These are phyloP conservation scores for Tangara arthus DNA, from an alignment of 2,797 vertebrate genomes.

Conservation along the genomic window DNA sequence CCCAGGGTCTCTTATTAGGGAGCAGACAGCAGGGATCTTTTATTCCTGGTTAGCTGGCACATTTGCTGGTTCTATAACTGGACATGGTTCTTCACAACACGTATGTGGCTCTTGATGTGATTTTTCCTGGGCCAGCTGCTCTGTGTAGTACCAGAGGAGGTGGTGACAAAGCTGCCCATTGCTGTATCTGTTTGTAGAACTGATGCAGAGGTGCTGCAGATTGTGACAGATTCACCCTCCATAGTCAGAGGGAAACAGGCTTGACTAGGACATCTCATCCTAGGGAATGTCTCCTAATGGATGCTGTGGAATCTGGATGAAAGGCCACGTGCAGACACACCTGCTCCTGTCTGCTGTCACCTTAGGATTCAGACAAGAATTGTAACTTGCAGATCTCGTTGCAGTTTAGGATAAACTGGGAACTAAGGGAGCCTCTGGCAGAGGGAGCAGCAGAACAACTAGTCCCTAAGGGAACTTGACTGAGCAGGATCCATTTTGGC, in stretches of 20 bases:
- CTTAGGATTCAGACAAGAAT: not conserved
- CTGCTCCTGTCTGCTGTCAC: not conserved
- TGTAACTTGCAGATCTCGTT: not conserved
- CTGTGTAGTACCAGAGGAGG: not conserved
- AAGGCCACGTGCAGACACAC: not conserved
- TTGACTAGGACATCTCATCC: not conserved
- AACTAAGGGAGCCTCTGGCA: not conserved
- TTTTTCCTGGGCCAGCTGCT: not conserved
- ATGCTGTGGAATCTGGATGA: not conserved
- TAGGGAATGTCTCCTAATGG: not conserved
- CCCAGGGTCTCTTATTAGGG: not conserved
- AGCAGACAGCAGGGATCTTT: not conserved
- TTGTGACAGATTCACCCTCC: not conserved
- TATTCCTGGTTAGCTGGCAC: not conserved
- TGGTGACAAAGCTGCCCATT: not conserved
- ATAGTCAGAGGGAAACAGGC: not conserved
- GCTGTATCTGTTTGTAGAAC: not conserved
- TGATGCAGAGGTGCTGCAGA: not conserved
- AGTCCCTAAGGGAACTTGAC: not conserved
- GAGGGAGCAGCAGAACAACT: not conserved
- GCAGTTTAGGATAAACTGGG: not conserved
- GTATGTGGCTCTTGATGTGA: not conserved
- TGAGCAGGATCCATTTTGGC: not conserved
- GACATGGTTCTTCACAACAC: fast-evolving
- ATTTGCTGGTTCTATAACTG: not conserved